Conservation (phyloP, 2,888 invertebrate species). For the Meloe dianella region DNA sequence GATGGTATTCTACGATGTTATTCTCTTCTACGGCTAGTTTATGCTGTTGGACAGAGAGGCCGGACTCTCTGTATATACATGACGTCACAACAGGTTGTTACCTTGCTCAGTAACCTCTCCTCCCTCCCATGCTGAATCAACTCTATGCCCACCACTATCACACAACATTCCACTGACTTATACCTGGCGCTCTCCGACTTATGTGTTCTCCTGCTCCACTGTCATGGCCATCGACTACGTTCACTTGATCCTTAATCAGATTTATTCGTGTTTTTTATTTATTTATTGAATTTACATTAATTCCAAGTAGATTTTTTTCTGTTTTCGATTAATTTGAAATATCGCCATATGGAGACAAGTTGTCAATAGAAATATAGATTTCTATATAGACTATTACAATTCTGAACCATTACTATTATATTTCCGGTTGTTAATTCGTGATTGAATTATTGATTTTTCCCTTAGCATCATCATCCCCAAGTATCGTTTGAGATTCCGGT, state of each 20-base stretch:
- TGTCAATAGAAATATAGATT: background rate
- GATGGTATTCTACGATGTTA: slow-evolving; percentile 41
- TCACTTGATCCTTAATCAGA: slow-evolving; percentile 31
- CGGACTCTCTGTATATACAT: slow-evolving; percentile 37
- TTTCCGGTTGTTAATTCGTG: slow-evolving; percentile 1
- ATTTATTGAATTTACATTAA: background rate
- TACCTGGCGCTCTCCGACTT: slow-evolving; percentile 49
- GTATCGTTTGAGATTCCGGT: no score
- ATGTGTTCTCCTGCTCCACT: slow-evolving; percentile 49
- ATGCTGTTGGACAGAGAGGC: slow-evolving; percentile 45
- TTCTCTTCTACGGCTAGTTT: slow-evolving; percentile 34
- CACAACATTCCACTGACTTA: slow-evolving; percentile 53
- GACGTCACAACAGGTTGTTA: slow-evolving; percentile 61
- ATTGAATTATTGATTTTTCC: slow-evolving; percentile 1
- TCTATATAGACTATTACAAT: background rate
- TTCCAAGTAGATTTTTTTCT: background rate
- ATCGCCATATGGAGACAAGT: no score
- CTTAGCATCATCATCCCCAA: background rate
- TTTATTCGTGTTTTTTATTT: background rate
- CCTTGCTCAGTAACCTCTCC: slow-evolving; percentile 46
- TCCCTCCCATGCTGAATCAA: slow-evolving; percentile 26
- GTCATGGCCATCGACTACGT: slow-evolving; percentile 57
- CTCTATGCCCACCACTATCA: background rate
- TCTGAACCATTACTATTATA: background rate
- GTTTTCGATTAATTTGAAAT: background rate